Base-by-base conservation (phyloP, 2,888 invertebrate species). In the Tethea ocularis region DNA sequence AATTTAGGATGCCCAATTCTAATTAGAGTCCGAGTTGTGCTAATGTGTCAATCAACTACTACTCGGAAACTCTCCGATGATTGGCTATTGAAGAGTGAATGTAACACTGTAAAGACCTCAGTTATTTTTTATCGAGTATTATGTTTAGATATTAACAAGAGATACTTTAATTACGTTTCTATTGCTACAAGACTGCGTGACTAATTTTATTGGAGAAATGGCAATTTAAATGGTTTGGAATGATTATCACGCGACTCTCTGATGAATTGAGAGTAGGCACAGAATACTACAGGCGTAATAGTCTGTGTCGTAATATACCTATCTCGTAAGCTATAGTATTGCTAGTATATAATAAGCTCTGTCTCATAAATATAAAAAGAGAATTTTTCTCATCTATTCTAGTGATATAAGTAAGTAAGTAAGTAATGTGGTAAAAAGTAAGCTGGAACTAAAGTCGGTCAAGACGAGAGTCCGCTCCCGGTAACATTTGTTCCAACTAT, bases 121-220 rank as follows among this genome's bases (percentile, higher is more conserved):
- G 54, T 58, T 57, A 56, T 38, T 63, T 62, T 64, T 67, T 64
- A 61, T 63, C 58, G 56, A 58, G 58, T 64, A 67, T 68, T 68
- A 69, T 67, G 68, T 75, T 67, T 69, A 74, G 75, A 74, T 77
- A 74, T 69, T 78, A 72, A 78, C 68, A 61, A 71, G 61, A 63
- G 80, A 77, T 78, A 77, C 74, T 67, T 73, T 71, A 74, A 74
- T 71, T 75, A 71, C 68, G 33, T 54, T 52, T 54, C 54, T 54
- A 76, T 77, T 75, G 75, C 71, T 69, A 68, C 76, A 78, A 67
- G 71, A 74, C 72, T 69, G 72, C 71, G 74, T 75, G 74, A 75
- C 71, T 72, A 73, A 73, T 77, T 71, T 68, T 36, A 75, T 77
- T 73, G 75, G 74, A 77, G 78, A 81, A 80, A 80, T 76, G 74